Evolutionary conservation across 1,140 invertebrate genomes (phyloP).

Genomic region (Leptopilina boulardi): DNA sequence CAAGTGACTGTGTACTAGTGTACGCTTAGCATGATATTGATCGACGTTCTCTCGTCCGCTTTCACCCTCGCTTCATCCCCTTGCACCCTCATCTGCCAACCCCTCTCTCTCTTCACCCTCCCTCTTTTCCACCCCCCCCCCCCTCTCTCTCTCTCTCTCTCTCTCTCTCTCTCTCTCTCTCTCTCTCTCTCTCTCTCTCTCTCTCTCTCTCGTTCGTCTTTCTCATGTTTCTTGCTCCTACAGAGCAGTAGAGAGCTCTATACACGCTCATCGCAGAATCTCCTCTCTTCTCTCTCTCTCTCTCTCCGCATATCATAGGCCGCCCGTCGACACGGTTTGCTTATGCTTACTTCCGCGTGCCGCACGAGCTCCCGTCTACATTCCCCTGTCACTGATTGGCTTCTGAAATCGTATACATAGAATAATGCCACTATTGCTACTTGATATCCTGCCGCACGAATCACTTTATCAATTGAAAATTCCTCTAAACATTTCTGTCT

Average conservation of each 20-base stretch:
- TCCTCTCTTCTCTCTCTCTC: slow-evolving; percentile 34
- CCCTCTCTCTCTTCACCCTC: no score
- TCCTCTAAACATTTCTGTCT: no score
- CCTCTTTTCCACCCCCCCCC: not conserved
- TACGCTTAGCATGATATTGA: slow-evolving; percentile 67
- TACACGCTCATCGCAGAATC: slow-evolving; percentile 35
- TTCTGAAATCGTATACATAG: not conserved
- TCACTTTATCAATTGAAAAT: not conserved
- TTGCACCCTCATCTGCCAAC: slow-evolving; percentile 7
- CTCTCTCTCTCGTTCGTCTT: slow-evolving; percentile 39
- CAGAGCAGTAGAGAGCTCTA: no score
- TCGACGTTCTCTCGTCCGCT: slow-evolving; percentile 53
- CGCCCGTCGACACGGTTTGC: slow-evolving; percentile 40
- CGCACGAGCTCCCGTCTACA: not conserved
- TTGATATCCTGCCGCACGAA: not conserved
- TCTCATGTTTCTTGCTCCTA: slow-evolving; percentile 31
- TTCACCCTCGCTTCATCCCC: slow-evolving; percentile 52
- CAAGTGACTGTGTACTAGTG: slow-evolving; percentile 42
- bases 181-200: slow-evolving; percentile 41
- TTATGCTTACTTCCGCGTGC: slow-evolving; percentile 42
- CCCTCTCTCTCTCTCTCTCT: not conserved
- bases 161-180: slow-evolving; percentile 36
- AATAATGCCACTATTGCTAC: not conserved
- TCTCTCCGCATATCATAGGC: slow-evolving; percentile 35
- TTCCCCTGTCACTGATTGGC: slow-evolving; percentile 9